Percentiles rank a stretch among this genome's conserved stretches.
Evolutionary conservation across 2,888 invertebrate species (phyloP).

Genomic region (Palloptera scutellata): DNA sequence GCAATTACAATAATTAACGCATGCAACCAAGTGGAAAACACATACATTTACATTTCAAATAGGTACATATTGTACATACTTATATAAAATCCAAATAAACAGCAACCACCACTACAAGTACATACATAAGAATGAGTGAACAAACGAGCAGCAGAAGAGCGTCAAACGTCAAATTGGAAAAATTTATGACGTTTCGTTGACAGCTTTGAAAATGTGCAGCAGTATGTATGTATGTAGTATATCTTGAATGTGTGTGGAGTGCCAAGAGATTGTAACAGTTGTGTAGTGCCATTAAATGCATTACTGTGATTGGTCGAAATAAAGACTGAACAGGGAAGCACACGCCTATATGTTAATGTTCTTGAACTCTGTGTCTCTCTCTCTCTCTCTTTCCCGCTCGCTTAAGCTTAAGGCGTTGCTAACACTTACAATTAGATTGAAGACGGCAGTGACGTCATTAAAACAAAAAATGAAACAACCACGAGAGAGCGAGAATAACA

Average conservation of each 20-base stretch:
- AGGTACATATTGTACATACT: no score
- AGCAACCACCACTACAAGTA: neutral
- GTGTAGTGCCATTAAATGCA: constrained; percentile 4
- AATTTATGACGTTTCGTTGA: constrained; percentile 61
- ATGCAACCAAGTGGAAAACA: constrained; percentile 56
- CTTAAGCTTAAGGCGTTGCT: no score
- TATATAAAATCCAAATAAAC: no score
- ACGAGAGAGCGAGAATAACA: neutral
- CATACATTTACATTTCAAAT: constrained; percentile 2
- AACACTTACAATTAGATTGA: no score
- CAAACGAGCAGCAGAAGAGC: constrained; percentile 11
- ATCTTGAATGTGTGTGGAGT: constrained; percentile 14
- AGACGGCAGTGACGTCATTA: neutral
- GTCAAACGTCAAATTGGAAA: constrained; percentile 52
- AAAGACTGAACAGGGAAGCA: neutral
- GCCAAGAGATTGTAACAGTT: constrained; percentile 20
- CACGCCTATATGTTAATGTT: neutral
- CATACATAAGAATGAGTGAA: constrained; percentile 29
- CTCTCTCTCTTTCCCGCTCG: constrained; percentile 5
- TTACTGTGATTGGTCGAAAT: neutral
- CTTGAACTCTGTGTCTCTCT: neutral
- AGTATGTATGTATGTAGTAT: constrained; percentile 26
- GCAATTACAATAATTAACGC: constrained; percentile 62
- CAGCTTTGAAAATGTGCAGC: constrained; percentile 44
- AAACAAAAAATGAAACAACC: neutral